Evolutionary conservation across 1,140 invertebrate species (phyloP).

Genomic region (Drosophila bocki): DNA sequence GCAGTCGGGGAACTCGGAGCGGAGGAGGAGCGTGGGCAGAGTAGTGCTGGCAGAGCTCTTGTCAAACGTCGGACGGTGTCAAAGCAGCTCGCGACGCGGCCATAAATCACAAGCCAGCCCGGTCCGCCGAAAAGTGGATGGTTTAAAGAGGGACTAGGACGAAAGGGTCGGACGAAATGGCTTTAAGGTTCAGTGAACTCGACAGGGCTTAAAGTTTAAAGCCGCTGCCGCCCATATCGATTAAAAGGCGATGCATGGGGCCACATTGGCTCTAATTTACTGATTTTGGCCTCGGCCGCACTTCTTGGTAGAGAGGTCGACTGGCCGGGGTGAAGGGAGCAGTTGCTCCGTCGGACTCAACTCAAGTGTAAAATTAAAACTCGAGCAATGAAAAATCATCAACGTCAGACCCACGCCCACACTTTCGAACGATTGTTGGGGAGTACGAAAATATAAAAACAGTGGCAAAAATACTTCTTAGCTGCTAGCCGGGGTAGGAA

Average conservation of each 20-base stretch:
- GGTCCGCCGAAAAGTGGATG: slow-evolving; percentile 31
- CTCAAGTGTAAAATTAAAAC: slow-evolving; percentile 85
- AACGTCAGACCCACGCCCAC: slow-evolving; percentile 67
- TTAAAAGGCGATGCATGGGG: slow-evolving; percentile 11
- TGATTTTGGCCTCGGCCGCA: slow-evolving; percentile 8
- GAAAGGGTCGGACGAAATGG: background rate
- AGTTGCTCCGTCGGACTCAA: slow-evolving; percentile 60
- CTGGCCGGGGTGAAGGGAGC: slow-evolving; percentile 1
- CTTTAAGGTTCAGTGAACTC: slow-evolving; percentile 68
- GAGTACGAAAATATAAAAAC: slow-evolving; percentile 46
- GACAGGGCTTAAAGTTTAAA: slow-evolving; percentile 19
- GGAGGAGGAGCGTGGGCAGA: background rate
- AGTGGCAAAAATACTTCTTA: slow-evolving; percentile 65
- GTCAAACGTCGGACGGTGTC: slow-evolving; percentile 80
- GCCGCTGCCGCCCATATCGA: slow-evolving; percentile 22
- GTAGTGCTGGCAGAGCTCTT: slow-evolving; percentile 62
- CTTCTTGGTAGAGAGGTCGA: background rate
- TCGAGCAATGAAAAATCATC: slow-evolving; percentile 85
- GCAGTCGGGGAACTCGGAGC: background rate
- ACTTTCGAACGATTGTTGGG: slow-evolving; percentile 18
- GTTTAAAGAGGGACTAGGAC: slow-evolving; percentile 10
- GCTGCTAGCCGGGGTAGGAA: slow-evolving; percentile 18
- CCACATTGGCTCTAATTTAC: slow-evolving; percentile 45
- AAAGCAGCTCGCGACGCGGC: slow-evolving; percentile 72
- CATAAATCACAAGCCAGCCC: slow-evolving; percentile 72